These are phyloP conservation scores for Drosophila fungiperda DNA, from an alignment of 2,888 invertebrate genomes.

Conservation along the genomic window DNA sequence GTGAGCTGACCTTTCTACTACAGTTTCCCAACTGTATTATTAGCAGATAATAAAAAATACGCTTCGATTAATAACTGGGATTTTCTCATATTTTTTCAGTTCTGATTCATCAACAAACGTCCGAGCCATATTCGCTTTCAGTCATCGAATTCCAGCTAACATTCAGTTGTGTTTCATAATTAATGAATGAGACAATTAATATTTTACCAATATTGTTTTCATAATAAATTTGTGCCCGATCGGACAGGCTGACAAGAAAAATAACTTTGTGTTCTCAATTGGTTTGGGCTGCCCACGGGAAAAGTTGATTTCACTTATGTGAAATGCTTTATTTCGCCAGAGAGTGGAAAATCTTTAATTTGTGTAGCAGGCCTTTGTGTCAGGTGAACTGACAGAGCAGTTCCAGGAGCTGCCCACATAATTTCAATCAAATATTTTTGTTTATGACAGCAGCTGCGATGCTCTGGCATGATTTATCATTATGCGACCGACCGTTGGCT, in stretches of 20 bases:
- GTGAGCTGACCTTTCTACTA: neutral
- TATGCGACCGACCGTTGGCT: slow-evolving; percentile 54
- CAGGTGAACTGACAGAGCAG: slow-evolving; percentile 50
- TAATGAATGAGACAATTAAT: slow-evolving; percentile 21
- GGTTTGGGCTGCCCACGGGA: slow-evolving; percentile 7
- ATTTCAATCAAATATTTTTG: slow-evolving; percentile 75
- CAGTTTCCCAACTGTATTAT: neutral
- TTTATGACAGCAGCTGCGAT: slow-evolving; percentile 63
- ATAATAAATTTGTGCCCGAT: slow-evolving; percentile 7
- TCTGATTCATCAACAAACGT: neutral
- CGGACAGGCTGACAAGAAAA: slow-evolving; percentile 42
- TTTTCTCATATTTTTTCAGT: neutral
- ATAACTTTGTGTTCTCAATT: slow-evolving; percentile 23
- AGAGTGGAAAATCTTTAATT: slow-evolving; percentile 54
- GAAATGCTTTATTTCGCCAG: slow-evolving; percentile 15
- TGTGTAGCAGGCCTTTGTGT: slow-evolving; percentile 20
- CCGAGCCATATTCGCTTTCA: neutral
- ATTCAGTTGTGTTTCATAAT: slow-evolving; percentile 11
- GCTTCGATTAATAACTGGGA: neutral
- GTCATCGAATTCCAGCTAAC: neutral
- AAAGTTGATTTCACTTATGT: slow-evolving; percentile 61
- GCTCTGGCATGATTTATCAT: slow-evolving; percentile 69
- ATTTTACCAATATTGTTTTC: slow-evolving; percentile 8
- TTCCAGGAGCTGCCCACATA: slow-evolving; percentile 46
- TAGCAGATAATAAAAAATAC: neutral